Evolutionary conservation across 1,140 invertebrate species (phyloP).

Genomic region (silkworm (Bombyx mori)): DNA sequence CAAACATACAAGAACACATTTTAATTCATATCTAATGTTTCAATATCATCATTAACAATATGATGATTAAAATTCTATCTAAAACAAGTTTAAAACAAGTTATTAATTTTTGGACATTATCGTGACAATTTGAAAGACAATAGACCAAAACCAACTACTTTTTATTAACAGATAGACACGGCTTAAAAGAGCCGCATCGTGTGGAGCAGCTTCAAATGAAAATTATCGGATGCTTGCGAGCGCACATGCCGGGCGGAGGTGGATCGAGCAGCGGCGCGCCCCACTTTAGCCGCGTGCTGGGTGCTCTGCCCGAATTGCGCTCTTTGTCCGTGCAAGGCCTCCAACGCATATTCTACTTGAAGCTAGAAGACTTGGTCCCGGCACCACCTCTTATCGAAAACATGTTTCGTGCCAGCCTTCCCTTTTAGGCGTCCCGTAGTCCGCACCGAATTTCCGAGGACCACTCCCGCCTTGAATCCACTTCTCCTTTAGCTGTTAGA

Average conservation of each 20-base stretch:
- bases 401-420: conserved; percentile 94
- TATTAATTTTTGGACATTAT: too few species aligned
- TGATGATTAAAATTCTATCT: too few species aligned
- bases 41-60: too few species aligned
- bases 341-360: conserved; percentile 94
- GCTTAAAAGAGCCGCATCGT: conserved; percentile 90
- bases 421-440: conserved; percentile 78
- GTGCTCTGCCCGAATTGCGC: conserved; percentile 91
- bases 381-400: conserved; percentile 94
- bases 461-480: conserved; percentile 48
- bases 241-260: conserved; percentile 94
- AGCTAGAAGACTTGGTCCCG: conserved; percentile 92
- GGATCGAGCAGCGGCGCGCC: conserved; percentile 87
- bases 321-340: conserved; percentile 93
- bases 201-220: conserved; percentile 96
- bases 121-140: too few species aligned
- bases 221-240: conserved; percentile 92
- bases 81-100: too few species aligned
- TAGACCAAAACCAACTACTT: background rate
- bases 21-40: too few species aligned
- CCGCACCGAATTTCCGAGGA: conserved; percentile 36
- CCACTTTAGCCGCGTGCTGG: conserved; percentile 92
- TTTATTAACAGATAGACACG: conserved; percentile 86
- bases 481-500: conserved; percentile 44
- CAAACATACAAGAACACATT: too few species aligned